phyloP scores from a whole-genome alignment of 2,888 invertebrate genomes.

The Noctua janthe region DNA sequence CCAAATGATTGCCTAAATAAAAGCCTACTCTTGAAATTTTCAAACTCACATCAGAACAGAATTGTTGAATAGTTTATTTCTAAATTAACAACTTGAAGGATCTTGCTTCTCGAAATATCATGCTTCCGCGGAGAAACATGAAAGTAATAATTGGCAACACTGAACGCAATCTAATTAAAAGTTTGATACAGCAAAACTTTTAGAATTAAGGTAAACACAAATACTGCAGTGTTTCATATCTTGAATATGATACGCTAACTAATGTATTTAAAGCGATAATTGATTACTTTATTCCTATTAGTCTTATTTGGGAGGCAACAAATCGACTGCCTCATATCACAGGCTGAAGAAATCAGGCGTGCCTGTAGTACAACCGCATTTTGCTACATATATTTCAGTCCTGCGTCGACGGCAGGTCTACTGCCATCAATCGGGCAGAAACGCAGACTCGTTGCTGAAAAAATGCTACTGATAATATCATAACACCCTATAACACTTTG shows the following conservation, averaged over 20 bases:
- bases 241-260: not conserved
- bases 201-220: not conserved
- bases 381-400: not conserved
- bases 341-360: not conserved
- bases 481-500: not conserved
- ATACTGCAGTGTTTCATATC: not conserved
- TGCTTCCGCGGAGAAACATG: not conserved
- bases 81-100: not conserved
- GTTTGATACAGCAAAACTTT: not conserved
- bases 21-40: not conserved
- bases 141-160: conserved; percentile 17
- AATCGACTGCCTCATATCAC: not conserved
- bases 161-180: conserved; percentile 30
- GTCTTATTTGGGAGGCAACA: not conserved
- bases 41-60: not conserved
- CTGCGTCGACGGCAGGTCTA: not conserved
- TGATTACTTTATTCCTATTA: not conserved
- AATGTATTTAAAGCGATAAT: not conserved
- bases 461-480: not conserved
- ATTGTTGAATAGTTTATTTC: not conserved
- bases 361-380: not conserved
- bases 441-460: not conserved
- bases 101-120: not conserved
- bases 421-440: not conserved
- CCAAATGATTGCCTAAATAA: not conserved